Evolutionary conservation across 2,888 invertebrate species (phyloP).

Genomic region (Dysmachus trigonus): DNA sequence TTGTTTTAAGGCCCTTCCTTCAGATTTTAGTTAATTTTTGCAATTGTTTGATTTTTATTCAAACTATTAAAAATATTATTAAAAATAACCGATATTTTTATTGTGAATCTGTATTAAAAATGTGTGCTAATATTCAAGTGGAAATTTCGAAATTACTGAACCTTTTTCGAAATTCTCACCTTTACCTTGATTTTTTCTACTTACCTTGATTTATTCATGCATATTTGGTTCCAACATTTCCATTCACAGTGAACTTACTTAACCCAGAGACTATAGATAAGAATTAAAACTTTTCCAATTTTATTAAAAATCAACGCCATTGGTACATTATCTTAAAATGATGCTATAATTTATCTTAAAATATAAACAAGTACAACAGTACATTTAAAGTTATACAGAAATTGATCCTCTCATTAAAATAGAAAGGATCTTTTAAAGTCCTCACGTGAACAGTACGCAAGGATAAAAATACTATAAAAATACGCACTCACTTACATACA

Average conservation of each 20-base stretch:
- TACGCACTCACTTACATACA: not conserved
- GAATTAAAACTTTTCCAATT: not conserved
- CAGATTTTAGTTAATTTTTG: no score
- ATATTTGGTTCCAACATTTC: not conserved
- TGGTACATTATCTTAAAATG: not conserved
- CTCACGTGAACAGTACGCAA: not conserved
- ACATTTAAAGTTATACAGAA: not conserved
- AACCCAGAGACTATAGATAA: not conserved
- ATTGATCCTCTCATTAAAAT: not conserved
- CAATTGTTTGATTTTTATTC: no score
- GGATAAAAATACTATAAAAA: not conserved
- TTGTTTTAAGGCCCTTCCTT: no score
- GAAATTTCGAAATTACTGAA: no score
- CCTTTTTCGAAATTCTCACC: no score
- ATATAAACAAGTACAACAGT: not conserved
- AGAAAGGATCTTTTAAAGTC: not conserved
- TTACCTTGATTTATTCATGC: not conserved
- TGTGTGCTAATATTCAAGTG: no score
- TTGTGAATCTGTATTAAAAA: no score
- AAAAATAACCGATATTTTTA: no score
- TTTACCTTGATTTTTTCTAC: no score
- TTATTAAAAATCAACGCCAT: conserved; percentile 4
- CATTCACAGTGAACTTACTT: not conserved
- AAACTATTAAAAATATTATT: no score
- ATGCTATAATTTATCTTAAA: not conserved